Evolutionary conservation across 2,113 vertebrate genomes (phyloP).

Genomic region (Onychorhynchus coronatus): DNA sequence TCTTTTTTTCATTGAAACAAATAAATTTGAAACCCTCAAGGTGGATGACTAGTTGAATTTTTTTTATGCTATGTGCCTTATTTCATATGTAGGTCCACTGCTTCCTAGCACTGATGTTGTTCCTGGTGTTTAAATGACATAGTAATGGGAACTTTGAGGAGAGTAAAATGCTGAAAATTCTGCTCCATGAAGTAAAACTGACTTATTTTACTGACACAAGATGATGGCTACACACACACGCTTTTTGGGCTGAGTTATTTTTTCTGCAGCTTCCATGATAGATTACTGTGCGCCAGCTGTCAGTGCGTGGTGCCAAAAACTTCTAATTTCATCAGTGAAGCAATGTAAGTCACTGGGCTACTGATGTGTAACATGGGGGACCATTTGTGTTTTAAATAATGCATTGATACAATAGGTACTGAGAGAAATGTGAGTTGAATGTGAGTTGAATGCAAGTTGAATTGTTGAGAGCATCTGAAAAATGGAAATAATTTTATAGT

Average conservation of each 20-base stretch:
- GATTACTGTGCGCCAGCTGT: background rate
- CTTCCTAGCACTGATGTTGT: background rate
- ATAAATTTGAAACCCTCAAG: background rate
- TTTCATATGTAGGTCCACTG: background rate
- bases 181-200: background rate
- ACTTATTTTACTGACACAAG: background rate
- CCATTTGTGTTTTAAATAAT: background rate
- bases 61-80: background rate
- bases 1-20: background rate
- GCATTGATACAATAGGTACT: background rate
- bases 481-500: slow-evolving; percentile 6
- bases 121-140: background rate
- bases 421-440: background rate
- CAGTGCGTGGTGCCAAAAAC: background rate
- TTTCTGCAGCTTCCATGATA: background rate
- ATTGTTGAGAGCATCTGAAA: background rate
- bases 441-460: background rate
- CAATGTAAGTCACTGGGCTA: background rate
- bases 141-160: background rate
- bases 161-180: background rate
- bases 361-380: background rate
- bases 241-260: background rate
- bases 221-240: background rate
- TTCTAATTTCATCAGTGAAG: background rate
- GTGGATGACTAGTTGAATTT: background rate